Conservation (phyloP, 2,888 invertebrate genomes). For the Fragum sueziense region DNA sequence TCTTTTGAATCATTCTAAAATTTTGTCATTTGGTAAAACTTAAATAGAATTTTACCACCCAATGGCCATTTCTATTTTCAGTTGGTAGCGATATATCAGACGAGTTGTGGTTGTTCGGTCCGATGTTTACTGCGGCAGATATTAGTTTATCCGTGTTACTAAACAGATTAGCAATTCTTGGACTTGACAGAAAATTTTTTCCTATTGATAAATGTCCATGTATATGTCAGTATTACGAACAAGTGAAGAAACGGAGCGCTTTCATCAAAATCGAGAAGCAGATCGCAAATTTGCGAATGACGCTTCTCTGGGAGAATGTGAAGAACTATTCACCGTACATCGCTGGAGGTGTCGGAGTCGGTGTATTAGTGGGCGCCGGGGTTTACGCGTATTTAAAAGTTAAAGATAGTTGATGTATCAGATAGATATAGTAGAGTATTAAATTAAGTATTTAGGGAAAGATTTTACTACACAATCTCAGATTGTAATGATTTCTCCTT, state of each 20-base stretch:
- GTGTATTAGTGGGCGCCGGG: conserved; percentile 58
- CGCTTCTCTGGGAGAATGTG: conserved; percentile 71
- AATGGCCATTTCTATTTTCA: conserved; percentile 48
- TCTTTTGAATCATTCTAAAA: too few species aligned
- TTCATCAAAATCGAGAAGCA: conserved; percentile 67
- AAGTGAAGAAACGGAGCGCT: conserved; percentile 66
- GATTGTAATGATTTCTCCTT: too few species aligned
- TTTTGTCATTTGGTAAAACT: too few species aligned
- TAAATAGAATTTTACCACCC: too few species aligned
- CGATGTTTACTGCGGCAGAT: conserved; percentile 75
- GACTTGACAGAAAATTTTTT: conserved; percentile 70
- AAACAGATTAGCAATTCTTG: conserved; percentile 69
- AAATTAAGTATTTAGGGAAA: too few species aligned
- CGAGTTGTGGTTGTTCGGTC: conserved; percentile 73
- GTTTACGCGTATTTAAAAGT: conserved; percentile 64
- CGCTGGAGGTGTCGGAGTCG: conserved; percentile 62
- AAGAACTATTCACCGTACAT: conserved; percentile 71
- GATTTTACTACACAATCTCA: too few species aligned
- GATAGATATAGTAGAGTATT: too few species aligned
- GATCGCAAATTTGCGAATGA: conserved; percentile 68
- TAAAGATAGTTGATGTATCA: conserved; percentile 11
- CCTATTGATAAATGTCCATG: conserved; percentile 67
- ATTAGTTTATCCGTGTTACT: conserved; percentile 71
- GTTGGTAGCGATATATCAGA: conserved; percentile 63
- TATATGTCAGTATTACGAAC: conserved; percentile 68